Base-by-base conservation (phyloP, 1,140 invertebrate species). In the Ceratosolen solmsi region DNA sequence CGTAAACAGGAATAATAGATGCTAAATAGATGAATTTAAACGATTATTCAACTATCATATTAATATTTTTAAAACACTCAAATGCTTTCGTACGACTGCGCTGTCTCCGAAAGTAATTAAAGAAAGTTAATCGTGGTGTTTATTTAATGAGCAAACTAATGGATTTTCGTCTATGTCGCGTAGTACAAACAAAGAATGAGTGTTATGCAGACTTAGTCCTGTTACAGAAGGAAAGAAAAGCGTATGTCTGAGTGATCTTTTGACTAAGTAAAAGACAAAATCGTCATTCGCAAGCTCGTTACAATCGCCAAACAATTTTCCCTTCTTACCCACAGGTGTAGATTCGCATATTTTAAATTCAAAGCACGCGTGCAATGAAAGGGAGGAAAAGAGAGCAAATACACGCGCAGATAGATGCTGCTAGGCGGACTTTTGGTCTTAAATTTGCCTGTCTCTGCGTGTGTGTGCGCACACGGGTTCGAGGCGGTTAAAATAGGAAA, bases 281-380 rank as follows among this genome's bases (percentile, higher is more conserved):
- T 17, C 46, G 46, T 36, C 27, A 25, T n/a, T 20, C 73, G 33
- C 33, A 75, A 75, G 54, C 54, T 75, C 36, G n/a, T 60, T 75
- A 60, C 73, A n/a, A 8, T 30, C 20, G 15, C 41, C 22, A 54
- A 46, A 73, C 27, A 27, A 51, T 51, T 73, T 73, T 73, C 30
- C n/a, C n/a, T 17, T 9, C 15, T 38, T 68, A 54, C 51, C 63
- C 33, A 3, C 4, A 68, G 15, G 30, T 65, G 36, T 20, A 65
- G 13, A 25, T 20, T 5, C 17, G 58, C n/a, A 30, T 22, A 36
- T 33, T 68, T 68, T n/a, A 22, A 38, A 68, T 68, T 68, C 33
- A 68, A 38, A 68, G 33, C 41, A 36, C 27, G 49, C 22, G 46
- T 25, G 2, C 49, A 56, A 74, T 36, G 27, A 33, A 72, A 72